Percentiles rank a stretch among this genome's conserved stretches.
Evolutionary conservation across 2,113 vertebrate species (phyloP).

Genomic region (Mus spicilegus): DNA sequence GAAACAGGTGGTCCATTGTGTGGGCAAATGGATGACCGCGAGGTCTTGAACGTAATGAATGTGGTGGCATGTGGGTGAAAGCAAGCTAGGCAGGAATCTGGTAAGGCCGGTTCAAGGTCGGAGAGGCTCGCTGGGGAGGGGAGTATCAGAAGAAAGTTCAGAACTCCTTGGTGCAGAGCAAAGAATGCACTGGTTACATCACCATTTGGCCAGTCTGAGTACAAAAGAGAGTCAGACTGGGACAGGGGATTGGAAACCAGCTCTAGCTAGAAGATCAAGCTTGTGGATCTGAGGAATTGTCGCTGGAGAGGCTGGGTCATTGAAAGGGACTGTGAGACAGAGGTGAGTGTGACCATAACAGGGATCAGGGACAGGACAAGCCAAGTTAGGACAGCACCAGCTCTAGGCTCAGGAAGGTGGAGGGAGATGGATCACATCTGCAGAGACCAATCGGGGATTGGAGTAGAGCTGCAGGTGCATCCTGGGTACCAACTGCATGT

Average conservation of each 20-base stretch:
- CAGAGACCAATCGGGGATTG: no score
- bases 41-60: no score
- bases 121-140: accelerated
- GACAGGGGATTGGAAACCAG: background rate
- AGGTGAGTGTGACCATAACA: background rate
- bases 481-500: accelerated
- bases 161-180: background rate
- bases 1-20: background rate
- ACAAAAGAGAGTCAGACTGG: accelerated
- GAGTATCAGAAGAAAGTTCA: no score
- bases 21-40: background rate
- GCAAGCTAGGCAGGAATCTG: background rate
- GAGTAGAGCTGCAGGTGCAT: background rate
- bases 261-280: no score
- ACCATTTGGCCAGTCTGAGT: background rate
- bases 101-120: background rate
- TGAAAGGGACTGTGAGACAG: background rate
- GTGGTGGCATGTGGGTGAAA: no score
- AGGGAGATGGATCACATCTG: background rate
- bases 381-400: background rate
- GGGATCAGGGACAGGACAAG: background rate
- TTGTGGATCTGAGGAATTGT: background rate
- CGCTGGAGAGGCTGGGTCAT: background rate
- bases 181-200: background rate
- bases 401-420: background rate